Base-by-base conservation (phyloP, 2,888 invertebrate species). In the Drosophila prolongata region DNA sequence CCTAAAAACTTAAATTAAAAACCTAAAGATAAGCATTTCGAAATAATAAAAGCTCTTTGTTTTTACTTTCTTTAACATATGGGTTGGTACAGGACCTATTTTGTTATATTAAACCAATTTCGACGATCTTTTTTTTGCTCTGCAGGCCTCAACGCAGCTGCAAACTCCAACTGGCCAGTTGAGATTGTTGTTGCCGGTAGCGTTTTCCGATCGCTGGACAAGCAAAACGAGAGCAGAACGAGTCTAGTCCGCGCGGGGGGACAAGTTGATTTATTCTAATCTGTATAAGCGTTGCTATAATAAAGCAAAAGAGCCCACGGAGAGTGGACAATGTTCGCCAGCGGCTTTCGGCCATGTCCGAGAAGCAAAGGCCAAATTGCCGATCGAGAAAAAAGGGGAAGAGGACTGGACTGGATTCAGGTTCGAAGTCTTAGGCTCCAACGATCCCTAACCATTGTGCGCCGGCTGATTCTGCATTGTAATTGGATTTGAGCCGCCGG, bases 221-320 rank as follows among this genome's bases (percentile, higher is more conserved):
- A 52, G 53, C 42, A 49, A 67, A 43, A 35, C 65, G 13, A 47
- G 38, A 59, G 52, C 49, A 55, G 47, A 42, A 16, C 43, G 57
- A 52, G 64, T 43, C 53, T 30, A 40, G 49, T 27, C 43, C 16
- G 37, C 35, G 35, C 42, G 47, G 52, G 50, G 68, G 77, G 60
- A 53, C 76, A 80, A 80, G 79, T 89, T 85, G 85, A 85, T 85
- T 85, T 85, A 85, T 85, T 85, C 85, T 85, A 85, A 85, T 85
- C 85, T 85, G 89, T 87, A 89, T 87, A 89, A 85, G 89, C 85
- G 76, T 76, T 80, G 87, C 85, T 77, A 84, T 89, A 89, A 85
- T 85, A 85, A 85, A 85, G 89, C 89, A 85, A 89, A 85, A 82
- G 76, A 75, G 85, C 70, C 70, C 84, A 75, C 70, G 54, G 89